phyloP scores from a whole-genome alignment of 2,113 vertebrate species.

The Gymnogyps californianus region DNA sequence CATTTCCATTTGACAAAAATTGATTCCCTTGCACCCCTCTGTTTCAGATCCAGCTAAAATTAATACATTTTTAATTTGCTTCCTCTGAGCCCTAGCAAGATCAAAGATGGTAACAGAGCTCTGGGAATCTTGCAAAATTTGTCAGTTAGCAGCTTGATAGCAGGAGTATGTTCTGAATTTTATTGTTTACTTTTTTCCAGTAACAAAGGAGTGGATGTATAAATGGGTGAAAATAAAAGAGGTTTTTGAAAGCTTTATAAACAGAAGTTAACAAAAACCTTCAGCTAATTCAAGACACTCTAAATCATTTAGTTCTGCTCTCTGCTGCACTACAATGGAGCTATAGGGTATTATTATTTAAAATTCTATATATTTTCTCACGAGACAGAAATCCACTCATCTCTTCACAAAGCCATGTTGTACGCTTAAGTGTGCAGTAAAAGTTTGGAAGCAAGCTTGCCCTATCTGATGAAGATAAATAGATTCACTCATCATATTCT shows the following conservation, averaged over 20 bases:
- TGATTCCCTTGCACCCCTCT: background rate
- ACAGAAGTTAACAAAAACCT: background rate
- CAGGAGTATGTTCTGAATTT: background rate
- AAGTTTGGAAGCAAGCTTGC: background rate
- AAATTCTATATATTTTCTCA: background rate
- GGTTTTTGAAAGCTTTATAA: background rate
- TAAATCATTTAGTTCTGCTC: background rate
- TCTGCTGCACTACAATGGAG: background rate
- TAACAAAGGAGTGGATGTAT: background rate
- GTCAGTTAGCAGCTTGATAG: background rate
- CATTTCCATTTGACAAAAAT: constrained; percentile 21
- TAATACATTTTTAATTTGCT: constrained; percentile 31
- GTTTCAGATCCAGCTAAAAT: constrained; percentile 9
- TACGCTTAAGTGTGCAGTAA: background rate
- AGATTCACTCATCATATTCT: background rate
- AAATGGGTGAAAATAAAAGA: background rate
- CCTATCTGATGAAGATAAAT: background rate
- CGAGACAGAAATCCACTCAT: background rate
- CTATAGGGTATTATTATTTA: background rate
- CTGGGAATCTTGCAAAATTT: background rate
- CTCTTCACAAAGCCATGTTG: background rate
- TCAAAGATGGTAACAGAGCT: constrained; percentile 11
- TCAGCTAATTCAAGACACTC: background rate
- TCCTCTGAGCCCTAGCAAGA: constrained; percentile 6
- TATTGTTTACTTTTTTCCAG: background rate